These are phyloP conservation scores for Eretmocerus hayati DNA, from an alignment of 2,888 invertebrate species.

Conservation along the genomic window DNA sequence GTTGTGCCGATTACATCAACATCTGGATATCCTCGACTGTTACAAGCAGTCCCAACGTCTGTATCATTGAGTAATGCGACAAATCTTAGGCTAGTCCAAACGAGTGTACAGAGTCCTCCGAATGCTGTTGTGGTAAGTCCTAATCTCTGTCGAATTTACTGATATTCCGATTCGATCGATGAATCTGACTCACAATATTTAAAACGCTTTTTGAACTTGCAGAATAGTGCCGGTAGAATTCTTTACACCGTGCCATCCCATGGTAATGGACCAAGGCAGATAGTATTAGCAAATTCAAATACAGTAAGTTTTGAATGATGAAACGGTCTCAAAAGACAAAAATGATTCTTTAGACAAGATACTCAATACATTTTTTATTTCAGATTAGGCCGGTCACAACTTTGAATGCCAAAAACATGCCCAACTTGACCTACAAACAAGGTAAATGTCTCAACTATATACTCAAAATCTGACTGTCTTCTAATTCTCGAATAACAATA, in stretches of 20 bases:
- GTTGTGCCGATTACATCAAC: slow-evolving; percentile 18
- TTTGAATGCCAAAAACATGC: slow-evolving; percentile 26
- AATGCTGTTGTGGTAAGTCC: slow-evolving; percentile 35
- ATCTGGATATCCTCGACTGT: slow-evolving; percentile 33
- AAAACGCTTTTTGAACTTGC: slow-evolving; percentile 16
- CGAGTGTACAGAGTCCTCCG: slow-evolving; percentile 36
- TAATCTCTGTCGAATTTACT: not conserved
- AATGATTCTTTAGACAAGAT: too few relatives aligned
- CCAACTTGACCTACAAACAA: slow-evolving; percentile 34
- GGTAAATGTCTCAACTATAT: slow-evolving; percentile 26
- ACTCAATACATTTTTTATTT: slow-evolving; percentile 20
- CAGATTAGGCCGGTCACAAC: slow-evolving; percentile 33
- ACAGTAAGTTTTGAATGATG: slow-evolving; percentile 34
- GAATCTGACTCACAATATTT: too few relatives aligned
- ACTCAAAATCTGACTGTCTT: not conserved
- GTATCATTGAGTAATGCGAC: slow-evolving; percentile 29
- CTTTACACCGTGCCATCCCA: too few relatives aligned
- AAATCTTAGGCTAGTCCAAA: slow-evolving; percentile 40
- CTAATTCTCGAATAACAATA: too few relatives aligned
- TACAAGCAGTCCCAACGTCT: slow-evolving; percentile 36
- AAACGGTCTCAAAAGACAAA: too few relatives aligned
- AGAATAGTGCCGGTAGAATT: too few relatives aligned
- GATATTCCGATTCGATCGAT: too few relatives aligned
- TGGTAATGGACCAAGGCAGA: too few relatives aligned
- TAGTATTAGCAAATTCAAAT: slow-evolving; percentile 37